Evolutionary conservation across 37 sponge, comb jelly and placozoan genomes (phyloP).

Genomic region (Ianthella basta): DNA sequence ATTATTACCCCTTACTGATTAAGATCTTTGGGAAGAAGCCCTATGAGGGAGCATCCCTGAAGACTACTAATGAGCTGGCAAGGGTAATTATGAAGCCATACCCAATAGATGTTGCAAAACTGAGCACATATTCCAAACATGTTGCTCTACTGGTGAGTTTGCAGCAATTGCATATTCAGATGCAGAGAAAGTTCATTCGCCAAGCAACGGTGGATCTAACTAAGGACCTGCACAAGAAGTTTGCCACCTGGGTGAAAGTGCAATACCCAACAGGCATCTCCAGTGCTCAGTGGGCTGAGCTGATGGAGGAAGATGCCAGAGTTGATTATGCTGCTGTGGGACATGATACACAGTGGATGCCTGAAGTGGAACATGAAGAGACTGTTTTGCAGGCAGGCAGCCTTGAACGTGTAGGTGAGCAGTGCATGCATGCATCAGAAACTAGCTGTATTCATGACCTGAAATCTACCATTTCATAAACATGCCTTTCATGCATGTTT

Average conservation of each 20-base stretch:
- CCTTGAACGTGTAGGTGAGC: too few relatives aligned
- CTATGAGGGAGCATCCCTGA: neutral
- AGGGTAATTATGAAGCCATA: neutral
- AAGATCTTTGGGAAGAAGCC: conserved; percentile 3
- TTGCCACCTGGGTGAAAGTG: neutral
- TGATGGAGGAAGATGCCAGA: too few relatives aligned
- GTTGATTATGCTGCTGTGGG: too few relatives aligned
- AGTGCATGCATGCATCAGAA: too few relatives aligned
- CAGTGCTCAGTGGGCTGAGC: too few relatives aligned
- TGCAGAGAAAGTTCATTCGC: conserved; percentile 9
- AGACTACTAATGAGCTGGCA: conserved; percentile 1
- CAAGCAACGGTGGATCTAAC: neutral
- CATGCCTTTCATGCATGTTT: too few relatives aligned
- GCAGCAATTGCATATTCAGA: neutral
- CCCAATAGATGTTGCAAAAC: neutral
- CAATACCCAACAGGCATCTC: too few relatives aligned
- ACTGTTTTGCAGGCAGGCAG: too few relatives aligned
- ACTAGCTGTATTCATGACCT: too few relatives aligned
- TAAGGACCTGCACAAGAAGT: conserved; percentile 13
- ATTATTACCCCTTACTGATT: neutral
- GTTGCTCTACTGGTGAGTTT: conserved; percentile 15
- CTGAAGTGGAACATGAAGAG: too few relatives aligned
- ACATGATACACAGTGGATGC: too few relatives aligned
- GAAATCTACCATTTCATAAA: too few relatives aligned
- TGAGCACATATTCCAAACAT: neutral